Evolutionary conservation across 2,113 vertebrate species (phyloP), one percentile per base, ranked within the genome.

Genomic region (Platichthys flesus): DNA sequence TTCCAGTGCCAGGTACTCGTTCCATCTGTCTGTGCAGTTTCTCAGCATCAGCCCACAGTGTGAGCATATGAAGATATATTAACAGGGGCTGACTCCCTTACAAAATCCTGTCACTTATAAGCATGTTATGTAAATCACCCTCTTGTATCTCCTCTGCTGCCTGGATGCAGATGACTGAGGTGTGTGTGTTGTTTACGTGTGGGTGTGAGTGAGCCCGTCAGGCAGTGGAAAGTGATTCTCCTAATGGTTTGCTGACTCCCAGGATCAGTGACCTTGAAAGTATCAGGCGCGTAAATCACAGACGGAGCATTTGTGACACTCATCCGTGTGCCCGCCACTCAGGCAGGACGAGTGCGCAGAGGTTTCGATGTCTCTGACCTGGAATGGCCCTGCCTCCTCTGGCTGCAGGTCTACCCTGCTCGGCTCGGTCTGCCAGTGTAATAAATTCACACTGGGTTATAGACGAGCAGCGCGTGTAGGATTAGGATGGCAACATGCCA

Each of bases 231-330:
- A 76, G 76, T 64, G 72, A 87, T 90, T 84, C 88, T 62, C 24
- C 65, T 85, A 83, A 88, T 84, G 85, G 75, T 69, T 71, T 71
- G 21, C 47, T 76, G 58, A 80, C 70, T 72, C 72, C 13, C 20
- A 68, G 56, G 88, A 87, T 82, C 89, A 71, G 74, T 81, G 84
- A 87, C 85, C 82, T 86, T 83, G 71, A 91, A 85, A 83, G 37
- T 42, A 76, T 86, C 47, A 59, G 67, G 71, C 64, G 78, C 70
- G 37, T 81, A 74, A 80, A 71, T 82, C 72, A 64, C 76, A 63
- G 73, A 80, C 40, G 42, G 74, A 83, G 77, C 37, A 3, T 62
- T 85, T 84, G 79, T 85, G 78, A 91, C 85, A 77, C 73, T 84
- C 80, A 69, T 90, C 70, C 71, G 77, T 63, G 76, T 7, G 42